Base-by-base conservation (phyloP, 2,888 invertebrate genomes). In the Julus scanicus region DNA sequence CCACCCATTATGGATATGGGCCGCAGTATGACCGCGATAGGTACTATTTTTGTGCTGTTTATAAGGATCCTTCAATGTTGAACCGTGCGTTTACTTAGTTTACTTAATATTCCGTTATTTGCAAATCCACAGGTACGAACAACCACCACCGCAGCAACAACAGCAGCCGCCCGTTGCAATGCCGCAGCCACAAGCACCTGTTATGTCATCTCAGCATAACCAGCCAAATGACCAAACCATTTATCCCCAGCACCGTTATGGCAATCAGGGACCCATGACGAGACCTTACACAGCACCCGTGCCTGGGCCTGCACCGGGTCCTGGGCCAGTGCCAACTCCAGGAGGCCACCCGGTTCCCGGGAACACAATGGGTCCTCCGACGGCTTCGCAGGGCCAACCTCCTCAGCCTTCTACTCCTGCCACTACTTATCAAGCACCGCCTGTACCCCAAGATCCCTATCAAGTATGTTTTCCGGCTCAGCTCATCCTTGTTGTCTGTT, bases 221-320 rank as follows among this genome's bases (percentile, higher is more conserved):
- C 88, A 44, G 37, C 49, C 84, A 88, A 83, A 44, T 48, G 88
- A 88, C 71, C 88, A 57, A 29, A 90, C 90, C 53, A 91, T 92
- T 91, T 93, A 93, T 91, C 92, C 93, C 88, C 92, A 92, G 88
- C 93, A 93, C 89, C 90, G 90, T 86, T 90, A 90, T 89, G 89
- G 89, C 88, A 86, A 80, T 86, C 88, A 88, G 44, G 83, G 84
- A 84, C 37, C 71, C 48, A 86, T 88, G 86, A 20, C 86, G 17
- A 37, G 86, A 20, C 86, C 88, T n/a, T 71, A 86, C 44, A 57
- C 86, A 71, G 63, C 86, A 40, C 88, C 71, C 6, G 88, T 86
- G 15, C 83, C 88, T 20, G 71, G 20, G 8, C 71, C 71, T 0
- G 71, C 71, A 11, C 71, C 53, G 1, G 53, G 53, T 11, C 53